These are phyloP conservation scores for Agraylea sexmaculata DNA, from an alignment of 1,140 invertebrate species.

Conservation along the genomic window DNA sequence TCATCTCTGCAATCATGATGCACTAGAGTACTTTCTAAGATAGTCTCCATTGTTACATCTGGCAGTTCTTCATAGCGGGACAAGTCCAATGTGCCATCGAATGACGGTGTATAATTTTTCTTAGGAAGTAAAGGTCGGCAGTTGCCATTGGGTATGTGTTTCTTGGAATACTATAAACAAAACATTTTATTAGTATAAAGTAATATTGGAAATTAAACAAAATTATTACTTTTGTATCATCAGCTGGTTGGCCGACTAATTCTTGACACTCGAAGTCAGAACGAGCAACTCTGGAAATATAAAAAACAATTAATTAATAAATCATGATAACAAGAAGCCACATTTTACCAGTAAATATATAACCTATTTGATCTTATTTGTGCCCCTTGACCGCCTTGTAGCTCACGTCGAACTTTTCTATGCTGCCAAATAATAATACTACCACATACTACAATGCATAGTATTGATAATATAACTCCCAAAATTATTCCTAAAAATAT, in stretches of 20 bases:
- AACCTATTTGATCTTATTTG: constrained; percentile 17
- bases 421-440: constrained; percentile 8
- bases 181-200: constrained; percentile 6
- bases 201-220: neutral
- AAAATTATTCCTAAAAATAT: constrained; percentile 13
- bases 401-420: constrained; percentile 7
- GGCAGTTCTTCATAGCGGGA: constrained; percentile 28
- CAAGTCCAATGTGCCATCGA: constrained; percentile 29
- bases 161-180: constrained; percentile 17
- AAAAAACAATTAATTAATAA: neutral
- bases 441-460: constrained; percentile 5
- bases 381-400: constrained; percentile 3
- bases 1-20: neutral
- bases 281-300: constrained; percentile 16
- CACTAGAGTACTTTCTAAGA: constrained; percentile 21
- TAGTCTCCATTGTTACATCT: constrained; percentile 29
- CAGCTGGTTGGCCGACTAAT: constrained; percentile 12
- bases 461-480: constrained; percentile 1
- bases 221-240: constrained; percentile 18
- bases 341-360: neutral
- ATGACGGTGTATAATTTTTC: constrained; percentile 19
- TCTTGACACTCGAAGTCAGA: constrained; percentile 21
- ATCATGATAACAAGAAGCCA: neutral
- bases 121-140: constrained; percentile 20
- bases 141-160: constrained; percentile 28